Evolutionary conservation across 2,888 invertebrate species (phyloP).

Genomic region (Alviniconcha strummeri): DNA sequence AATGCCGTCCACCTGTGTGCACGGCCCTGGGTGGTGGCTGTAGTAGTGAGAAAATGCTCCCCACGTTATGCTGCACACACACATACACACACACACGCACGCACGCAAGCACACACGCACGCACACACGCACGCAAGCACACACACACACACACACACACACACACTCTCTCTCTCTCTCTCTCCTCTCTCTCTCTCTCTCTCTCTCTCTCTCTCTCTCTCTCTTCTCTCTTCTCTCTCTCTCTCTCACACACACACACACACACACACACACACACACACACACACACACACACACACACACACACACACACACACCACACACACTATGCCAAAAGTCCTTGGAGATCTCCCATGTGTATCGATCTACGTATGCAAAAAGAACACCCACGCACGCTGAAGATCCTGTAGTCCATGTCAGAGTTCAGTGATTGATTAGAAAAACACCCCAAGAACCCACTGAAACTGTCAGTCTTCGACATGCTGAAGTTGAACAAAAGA

Average conservation of each 20-base stretch:
- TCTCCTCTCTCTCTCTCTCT: too few relatives aligned
- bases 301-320: background rate
- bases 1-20: constrained; percentile 39
- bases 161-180: background rate
- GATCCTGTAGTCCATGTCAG: too few relatives aligned
- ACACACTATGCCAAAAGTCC: background rate
- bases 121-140: background rate
- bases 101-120: background rate
- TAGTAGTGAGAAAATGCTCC: constrained; percentile 27
- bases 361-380: too few relatives aligned
- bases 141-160: constrained; percentile 13
- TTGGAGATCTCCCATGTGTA: background rate
- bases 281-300: background rate
- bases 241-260: background rate
- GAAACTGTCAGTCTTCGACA: too few relatives aligned
- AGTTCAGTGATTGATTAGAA: too few relatives aligned
- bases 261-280: background rate
- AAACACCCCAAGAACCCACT: too few relatives aligned
- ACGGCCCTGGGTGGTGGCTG: constrained; percentile 44
- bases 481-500: too few relatives aligned
- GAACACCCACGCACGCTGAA: too few relatives aligned
- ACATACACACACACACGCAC: constrained; percentile 10
- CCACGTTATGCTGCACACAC: background rate
- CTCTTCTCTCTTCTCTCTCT: too few relatives aligned
- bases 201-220: too few relatives aligned